Evolutionary conservation across 2,888 invertebrate species (phyloP).

Genomic region (Andrena bicolor): DNA sequence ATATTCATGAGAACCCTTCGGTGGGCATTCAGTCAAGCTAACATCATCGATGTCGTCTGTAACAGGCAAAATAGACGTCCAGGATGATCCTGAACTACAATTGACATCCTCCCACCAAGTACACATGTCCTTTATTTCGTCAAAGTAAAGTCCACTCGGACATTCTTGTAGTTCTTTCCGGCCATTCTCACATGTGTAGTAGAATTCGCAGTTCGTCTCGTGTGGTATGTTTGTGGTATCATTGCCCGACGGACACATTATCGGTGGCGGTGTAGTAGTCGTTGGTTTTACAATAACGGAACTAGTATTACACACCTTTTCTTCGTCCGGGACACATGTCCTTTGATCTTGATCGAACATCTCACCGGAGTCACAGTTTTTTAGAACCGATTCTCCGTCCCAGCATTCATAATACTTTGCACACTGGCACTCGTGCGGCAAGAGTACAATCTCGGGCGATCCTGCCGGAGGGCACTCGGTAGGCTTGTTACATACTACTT

Average conservation of each 20-base stretch:
- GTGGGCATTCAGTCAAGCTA: not conserved
- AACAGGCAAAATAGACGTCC: not conserved
- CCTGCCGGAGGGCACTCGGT: not conserved
- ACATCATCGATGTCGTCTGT: not conserved
- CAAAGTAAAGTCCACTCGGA: slow-evolving; percentile 8
- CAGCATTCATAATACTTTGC: slow-evolving; percentile 68
- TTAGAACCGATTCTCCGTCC: slow-evolving; percentile 48
- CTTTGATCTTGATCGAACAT: slow-evolving; percentile 56
- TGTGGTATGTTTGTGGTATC: not conserved
- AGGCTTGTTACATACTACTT: not conserved
- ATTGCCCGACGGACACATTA: not conserved
- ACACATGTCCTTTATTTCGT: not conserved
- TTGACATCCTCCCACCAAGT: not conserved
- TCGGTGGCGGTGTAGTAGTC: not conserved
- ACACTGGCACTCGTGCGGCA: slow-evolving; percentile 64
- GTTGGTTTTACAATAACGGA: not conserved
- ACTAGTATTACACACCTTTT: not conserved
- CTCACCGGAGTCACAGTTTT: slow-evolving; percentile 13
- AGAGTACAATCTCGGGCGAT: not conserved
- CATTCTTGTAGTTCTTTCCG: not conserved
- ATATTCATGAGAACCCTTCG: not conserved
- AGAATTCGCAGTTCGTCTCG: not conserved
- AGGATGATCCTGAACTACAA: not conserved
- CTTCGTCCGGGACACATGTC: not conserved
- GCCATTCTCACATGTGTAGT: slow-evolving; percentile 32